Evolutionary conservation across 1,140 invertebrate genomes (phyloP).

Genomic region (Phymorhynchus buccinoides): DNA sequence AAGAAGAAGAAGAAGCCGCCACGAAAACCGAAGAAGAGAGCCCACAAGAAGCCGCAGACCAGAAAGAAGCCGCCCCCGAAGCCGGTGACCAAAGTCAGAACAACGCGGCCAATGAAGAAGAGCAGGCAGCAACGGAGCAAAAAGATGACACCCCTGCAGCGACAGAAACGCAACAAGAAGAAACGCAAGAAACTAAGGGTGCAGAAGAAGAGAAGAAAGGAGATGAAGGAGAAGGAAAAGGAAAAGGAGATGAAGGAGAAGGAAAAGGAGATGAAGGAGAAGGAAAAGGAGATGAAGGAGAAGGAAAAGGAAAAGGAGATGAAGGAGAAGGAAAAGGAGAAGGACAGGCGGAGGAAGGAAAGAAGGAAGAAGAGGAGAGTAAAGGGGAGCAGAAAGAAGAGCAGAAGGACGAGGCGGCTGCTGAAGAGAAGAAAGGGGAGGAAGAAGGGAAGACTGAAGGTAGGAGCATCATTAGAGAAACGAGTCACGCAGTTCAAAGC

Average conservation of each 20-base stretch:
- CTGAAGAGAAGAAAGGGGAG: not conserved
- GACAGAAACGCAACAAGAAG: not conserved
- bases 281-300: no score
- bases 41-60: not conserved
- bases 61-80: not conserved
- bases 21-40: conserved; percentile 25
- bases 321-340: not conserved
- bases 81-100: no score
- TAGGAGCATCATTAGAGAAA: not conserved
- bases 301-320: not conserved
- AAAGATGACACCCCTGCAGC: not conserved
- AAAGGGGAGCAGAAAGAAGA: not conserved
- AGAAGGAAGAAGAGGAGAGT: not conserved
- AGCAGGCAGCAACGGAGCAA: not conserved
- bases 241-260: not conserved
- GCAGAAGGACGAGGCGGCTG: no score
- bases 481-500: no score
- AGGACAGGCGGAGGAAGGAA: not conserved
- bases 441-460: not conserved
- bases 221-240: not conserved
- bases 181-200: not conserved
- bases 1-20: not conserved
- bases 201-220: conserved; percentile 3
- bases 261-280: conserved; percentile 5
- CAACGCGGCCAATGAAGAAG: no score